Conservation (phyloP, 92 coral and sea anemone genomes). For the Paramuricea clavata region DNA sequence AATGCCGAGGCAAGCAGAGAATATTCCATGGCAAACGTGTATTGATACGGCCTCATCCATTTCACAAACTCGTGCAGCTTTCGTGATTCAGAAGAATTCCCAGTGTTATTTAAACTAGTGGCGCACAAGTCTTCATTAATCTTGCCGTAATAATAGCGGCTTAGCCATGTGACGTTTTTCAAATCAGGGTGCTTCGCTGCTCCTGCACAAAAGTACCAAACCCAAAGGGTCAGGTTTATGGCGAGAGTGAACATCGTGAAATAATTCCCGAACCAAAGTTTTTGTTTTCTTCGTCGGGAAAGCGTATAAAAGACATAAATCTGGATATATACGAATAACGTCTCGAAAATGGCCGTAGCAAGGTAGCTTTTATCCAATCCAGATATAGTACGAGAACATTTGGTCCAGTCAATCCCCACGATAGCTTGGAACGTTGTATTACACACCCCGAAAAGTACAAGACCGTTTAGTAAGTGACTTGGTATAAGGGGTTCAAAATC, state of each 20-base stretch:
- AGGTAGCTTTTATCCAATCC: slow-evolving; percentile 1
- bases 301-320: slow-evolving; percentile 37
- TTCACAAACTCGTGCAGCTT: slow-evolving; percentile 3
- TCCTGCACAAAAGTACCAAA: slow-evolving; percentile 10
- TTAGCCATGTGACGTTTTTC: neutral
- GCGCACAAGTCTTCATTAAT: neutral
- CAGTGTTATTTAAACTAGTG: neutral
- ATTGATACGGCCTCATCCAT: neutral
- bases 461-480: slow-evolving; percentile 24
- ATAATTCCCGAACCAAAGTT: slow-evolving; percentile 9
- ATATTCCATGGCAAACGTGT: slow-evolving; percentile 56
- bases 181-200: slow-evolving; percentile 3
- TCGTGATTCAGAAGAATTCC: slow-evolving; percentile 1
- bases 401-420: neutral
- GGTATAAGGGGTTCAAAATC: slow-evolving; percentile 13
- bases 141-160: slow-evolving; percentile 9
- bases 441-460: slow-evolving; percentile 23
- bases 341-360: slow-evolving; percentile 27
- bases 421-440: slow-evolving; percentile 17
- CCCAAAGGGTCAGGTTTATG: slow-evolving; percentile 46
- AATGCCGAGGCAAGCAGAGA: slow-evolving; percentile 42
- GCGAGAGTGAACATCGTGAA: slow-evolving; percentile 51
- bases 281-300: slow-evolving; percentile 3
- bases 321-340: slow-evolving; percentile 22
- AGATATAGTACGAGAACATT: slow-evolving; percentile 5